phyloP scores from a whole-genome alignment of 2,113 vertebrate genomes.

The Bucco capensis region DNA sequence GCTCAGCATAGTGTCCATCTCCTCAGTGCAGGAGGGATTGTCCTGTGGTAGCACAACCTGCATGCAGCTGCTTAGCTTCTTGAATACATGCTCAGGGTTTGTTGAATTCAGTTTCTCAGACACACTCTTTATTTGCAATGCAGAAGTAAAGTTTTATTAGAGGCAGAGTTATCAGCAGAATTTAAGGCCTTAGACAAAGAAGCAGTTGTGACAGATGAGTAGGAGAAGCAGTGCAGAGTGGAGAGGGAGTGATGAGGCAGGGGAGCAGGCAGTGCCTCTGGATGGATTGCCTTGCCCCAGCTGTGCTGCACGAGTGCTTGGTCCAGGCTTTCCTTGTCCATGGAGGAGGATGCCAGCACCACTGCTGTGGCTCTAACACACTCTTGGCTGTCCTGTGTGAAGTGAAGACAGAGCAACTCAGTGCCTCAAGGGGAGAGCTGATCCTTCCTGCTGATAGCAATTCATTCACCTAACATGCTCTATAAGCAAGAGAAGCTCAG shows the following conservation, averaged over 20 bases:
- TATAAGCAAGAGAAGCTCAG: not conserved
- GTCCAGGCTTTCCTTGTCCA: accelerated
- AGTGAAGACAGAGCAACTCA: not conserved
- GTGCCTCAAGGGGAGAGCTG: not conserved
- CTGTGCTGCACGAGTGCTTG: not conserved
- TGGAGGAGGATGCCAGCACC: accelerated
- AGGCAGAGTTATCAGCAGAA: not conserved
- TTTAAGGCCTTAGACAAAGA: not conserved
- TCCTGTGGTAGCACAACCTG: not conserved
- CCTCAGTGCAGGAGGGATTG: not conserved
- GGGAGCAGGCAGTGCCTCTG: not conserved
- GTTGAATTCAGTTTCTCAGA: not conserved
- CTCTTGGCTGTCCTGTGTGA: constrained; percentile 25
- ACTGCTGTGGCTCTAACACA: not conserved
- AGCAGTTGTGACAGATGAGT: not conserved
- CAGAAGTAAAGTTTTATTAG: constrained; percentile 43
- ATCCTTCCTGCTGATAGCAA: not conserved
- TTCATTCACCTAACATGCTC: not conserved
- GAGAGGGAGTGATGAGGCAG: not conserved
- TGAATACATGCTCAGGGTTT: accelerated
- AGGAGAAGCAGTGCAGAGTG: not conserved
- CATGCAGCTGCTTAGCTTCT: not conserved
- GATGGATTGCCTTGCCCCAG: not conserved
- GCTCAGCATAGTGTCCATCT: not conserved
- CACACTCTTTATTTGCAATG: not conserved